Evolutionary conservation across 1,140 invertebrate genomes (phyloP), one percentile per base, ranked within the genome.

Genomic region (Kradibia gibbosae): DNA sequence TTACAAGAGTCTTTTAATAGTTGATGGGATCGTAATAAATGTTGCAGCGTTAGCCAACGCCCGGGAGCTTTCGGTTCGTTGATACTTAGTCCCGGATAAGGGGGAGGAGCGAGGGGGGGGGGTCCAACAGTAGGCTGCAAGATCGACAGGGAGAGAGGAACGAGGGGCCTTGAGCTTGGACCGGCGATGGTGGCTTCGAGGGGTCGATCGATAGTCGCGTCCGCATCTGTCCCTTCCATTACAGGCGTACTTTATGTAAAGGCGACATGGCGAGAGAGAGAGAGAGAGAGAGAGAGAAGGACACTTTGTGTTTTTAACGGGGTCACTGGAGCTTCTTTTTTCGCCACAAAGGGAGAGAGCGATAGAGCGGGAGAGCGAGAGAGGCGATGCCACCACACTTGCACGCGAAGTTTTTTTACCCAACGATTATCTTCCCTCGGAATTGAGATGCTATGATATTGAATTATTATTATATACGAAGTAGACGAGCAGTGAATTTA

Each of bases 171-270:
- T 53, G 45, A 17, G 45, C 17, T 48, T 10, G 45, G 45, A 48
- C 8, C 8, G 45, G 45, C 8, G 17, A 17, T 7, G 45, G 45
- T 7, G 45, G 45, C 45, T 48, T 48, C 7, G 45, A 17, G 25
- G 28, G 25, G 28, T 81, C 83, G 88, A 88, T 90, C 89, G 86
- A 90, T 89, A 88, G 87, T n/a, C 86, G 87, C 86, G 85, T 78
- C 67, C 82, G 39, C 57, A 36, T 31, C 28, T 65, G 50, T 50
- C 75, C 17, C 31, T 48, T 22, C 22, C 10, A 2, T 0, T 13
- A 25, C 3, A 15, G 2, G 34, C 72, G 17, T 48, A 48, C 45
- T 48, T 48, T 48, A 48, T 31, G 20, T 17, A 39, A 62, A 25
- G 28, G 60, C 11, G 10, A 15, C 0, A 34, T 3, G 11, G 57